phyloP scores from a whole-genome alignment of 2,113 vertebrate genomes.

The Podarcis cretensis region DNA sequence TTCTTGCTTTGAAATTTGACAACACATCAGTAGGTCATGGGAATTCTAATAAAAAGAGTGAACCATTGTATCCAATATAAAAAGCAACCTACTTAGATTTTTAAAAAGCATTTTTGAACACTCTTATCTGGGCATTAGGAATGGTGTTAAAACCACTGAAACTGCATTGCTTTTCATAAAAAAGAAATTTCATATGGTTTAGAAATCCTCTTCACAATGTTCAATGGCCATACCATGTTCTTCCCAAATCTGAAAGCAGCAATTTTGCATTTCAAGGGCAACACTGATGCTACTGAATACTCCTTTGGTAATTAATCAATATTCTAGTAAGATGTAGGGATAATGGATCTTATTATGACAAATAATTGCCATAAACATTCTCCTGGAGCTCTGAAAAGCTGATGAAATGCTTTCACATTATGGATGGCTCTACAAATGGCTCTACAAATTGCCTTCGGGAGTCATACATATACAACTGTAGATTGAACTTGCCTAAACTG shows the following conservation, averaged over 20 bases:
- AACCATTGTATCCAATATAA: background rate
- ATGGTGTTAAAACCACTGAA: background rate
- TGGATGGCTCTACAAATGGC: slow-evolving; percentile 27
- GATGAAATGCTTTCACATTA: slow-evolving; percentile 33
- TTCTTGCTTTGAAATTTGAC: background rate
- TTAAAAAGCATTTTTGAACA: background rate
- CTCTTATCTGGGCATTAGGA: background rate
- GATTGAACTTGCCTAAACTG: slow-evolving; percentile 20
- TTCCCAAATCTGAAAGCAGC: background rate
- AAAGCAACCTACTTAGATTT: background rate
- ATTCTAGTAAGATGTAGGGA: background rate
- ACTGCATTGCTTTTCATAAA: background rate
- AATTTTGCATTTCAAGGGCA: slow-evolving; percentile 4
- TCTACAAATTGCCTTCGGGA: background rate
- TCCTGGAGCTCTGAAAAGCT: slow-evolving; percentile 27
- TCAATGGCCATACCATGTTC: background rate
- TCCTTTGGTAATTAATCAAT: slow-evolving; percentile 42
- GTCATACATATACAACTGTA: slow-evolving; percentile 45
- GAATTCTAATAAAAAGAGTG: background rate
- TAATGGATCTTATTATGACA: slow-evolving; percentile 22
- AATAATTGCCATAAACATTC: slow-evolving; percentile 50
- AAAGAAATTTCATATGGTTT: fast-evolving
- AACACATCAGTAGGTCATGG: background rate
- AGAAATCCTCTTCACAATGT: slow-evolving; percentile 26
- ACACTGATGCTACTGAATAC: background rate